Conservation (phyloP, 2,888 invertebrate genomes). For the Arctia plantaginis region DNA sequence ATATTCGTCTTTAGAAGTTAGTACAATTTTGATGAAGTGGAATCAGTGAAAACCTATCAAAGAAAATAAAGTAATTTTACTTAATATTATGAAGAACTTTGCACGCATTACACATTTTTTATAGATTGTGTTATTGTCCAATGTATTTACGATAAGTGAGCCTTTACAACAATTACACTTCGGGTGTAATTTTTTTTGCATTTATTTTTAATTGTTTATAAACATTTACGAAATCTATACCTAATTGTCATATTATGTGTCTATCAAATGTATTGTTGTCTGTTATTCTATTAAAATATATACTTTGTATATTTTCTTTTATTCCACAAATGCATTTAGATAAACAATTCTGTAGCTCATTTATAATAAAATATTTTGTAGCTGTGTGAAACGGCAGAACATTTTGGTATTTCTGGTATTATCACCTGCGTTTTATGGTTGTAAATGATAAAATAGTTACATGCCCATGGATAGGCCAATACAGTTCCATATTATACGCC, state of each 20-base stretch:
- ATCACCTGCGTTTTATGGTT: too few species aligned
- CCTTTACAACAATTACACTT: neutral
- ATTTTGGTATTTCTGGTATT: too few species aligned
- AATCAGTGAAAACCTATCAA: too few species aligned
- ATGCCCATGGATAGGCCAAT: too few species aligned
- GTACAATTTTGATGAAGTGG: too few species aligned
- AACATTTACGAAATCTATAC: conserved; percentile 26
- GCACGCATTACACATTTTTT: neutral
- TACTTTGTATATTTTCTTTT: conserved; percentile 29
- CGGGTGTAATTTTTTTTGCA: neutral
- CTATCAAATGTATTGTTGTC: conserved; percentile 34
- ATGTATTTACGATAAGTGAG: neutral
- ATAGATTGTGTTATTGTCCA: neutral
- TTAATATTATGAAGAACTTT: neutral
- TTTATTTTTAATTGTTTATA: conserved; percentile 33
- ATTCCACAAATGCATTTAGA: neutral
- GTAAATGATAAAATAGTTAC: too few species aligned
- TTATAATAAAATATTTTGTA: neutral
- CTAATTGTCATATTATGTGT: conserved; percentile 5
- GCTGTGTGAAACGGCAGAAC: too few species aligned
- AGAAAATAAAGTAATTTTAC: neutral
- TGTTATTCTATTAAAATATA: conserved; percentile 39
- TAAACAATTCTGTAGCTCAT: neutral
- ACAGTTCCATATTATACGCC: too few species aligned
- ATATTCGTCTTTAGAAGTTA: too few species aligned